phyloP scores from a whole-genome alignment of 2,888 invertebrate genomes.

The Phyllotreta cruciferae region DNA sequence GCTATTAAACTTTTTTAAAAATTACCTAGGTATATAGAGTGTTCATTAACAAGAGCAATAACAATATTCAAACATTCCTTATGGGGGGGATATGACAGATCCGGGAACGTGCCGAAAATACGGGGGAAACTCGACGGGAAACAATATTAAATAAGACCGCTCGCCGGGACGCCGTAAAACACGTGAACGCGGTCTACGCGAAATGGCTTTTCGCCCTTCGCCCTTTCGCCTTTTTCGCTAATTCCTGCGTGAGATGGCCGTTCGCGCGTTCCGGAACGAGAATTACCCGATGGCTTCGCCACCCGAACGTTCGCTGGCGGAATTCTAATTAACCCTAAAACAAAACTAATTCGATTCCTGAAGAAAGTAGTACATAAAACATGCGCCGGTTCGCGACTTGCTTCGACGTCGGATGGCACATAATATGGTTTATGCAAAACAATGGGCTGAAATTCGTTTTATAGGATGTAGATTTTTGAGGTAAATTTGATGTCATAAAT shows the following conservation, averaged over 20 bases:
- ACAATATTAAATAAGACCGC: constrained; percentile 26
- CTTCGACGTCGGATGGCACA: too few relatives aligned
- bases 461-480: too few relatives aligned
- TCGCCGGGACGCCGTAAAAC: background rate
- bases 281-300: background rate
- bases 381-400: too few relatives aligned
- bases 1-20: too few relatives aligned
- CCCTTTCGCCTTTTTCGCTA: constrained; percentile 16
- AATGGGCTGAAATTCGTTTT: too few relatives aligned
- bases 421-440: too few relatives aligned
- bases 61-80: background rate
- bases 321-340: background rate
- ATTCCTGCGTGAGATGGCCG: constrained; percentile 3
- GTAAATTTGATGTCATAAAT: too few relatives aligned
- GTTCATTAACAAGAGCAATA: too few relatives aligned
- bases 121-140: constrained; percentile 17
- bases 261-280: background rate
- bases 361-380: too few relatives aligned
- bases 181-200: constrained; percentile 22
- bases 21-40: too few relatives aligned
- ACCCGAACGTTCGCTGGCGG: background rate
- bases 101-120: constrained; percentile 19
- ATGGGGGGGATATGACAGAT: constrained; percentile 18
- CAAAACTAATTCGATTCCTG: too few relatives aligned
- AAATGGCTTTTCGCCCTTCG: constrained; percentile 18